Conservation (phyloP, 2,113 vertebrate genomes). For the Leucosticte australis region DNA sequence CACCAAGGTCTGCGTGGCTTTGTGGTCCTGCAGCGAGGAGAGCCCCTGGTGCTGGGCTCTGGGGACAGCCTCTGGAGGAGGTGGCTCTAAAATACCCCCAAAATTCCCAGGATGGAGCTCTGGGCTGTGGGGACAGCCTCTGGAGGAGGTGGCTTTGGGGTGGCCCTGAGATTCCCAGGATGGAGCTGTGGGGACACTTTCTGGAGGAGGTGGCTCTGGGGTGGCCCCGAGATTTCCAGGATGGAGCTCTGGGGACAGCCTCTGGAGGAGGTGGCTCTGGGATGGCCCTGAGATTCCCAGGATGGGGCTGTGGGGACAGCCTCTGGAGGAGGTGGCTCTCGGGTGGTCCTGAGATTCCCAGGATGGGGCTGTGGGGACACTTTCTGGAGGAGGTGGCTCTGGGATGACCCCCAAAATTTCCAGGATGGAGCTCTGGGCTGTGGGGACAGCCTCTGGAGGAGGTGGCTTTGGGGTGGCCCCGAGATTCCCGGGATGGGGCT, state of each 20-base stretch:
- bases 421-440: neutral
- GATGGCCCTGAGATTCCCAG: neutral
- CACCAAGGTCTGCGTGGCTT: fast-evolving
- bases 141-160: too few species aligned
- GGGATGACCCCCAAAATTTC: neutral
- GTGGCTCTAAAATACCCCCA: too few species aligned
- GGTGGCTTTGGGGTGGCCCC: neutral
- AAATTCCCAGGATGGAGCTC: neutral
- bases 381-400: fast-evolving
- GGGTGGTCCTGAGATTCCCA: neutral
- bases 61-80: fast-evolving
- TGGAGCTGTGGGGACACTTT: neutral
- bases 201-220: fast-evolving
- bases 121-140: neutral
- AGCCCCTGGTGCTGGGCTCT: neutral
- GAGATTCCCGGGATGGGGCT: neutral
- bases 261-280: too few species aligned
- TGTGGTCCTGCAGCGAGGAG: neutral
- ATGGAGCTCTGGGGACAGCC: neutral
- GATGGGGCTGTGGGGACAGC: neutral
- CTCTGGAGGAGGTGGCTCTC: too few species aligned
- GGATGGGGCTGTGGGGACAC: neutral
- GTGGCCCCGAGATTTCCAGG: neutral
- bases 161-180: neutral
- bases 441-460: neutral